phyloP scores from a whole-genome alignment of 1,140 invertebrate species.

The Sinella curviseta region DNA sequence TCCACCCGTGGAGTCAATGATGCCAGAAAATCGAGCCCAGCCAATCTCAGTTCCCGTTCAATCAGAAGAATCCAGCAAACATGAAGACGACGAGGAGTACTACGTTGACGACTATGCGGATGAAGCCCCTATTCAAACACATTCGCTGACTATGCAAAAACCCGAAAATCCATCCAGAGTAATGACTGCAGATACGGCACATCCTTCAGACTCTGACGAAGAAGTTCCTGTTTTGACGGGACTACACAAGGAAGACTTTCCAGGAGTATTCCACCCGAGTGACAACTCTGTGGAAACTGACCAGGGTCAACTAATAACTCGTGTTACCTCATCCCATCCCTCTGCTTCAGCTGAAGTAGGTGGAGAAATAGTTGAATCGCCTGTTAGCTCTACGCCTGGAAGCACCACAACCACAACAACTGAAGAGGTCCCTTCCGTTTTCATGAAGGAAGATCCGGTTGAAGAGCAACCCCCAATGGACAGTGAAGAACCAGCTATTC shows the following conservation, averaged over 20 bases:
- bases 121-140: neutral
- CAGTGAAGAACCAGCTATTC: neutral
- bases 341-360: too few relatives aligned
- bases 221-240: neutral
- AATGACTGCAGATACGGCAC: neutral
- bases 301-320: neutral
- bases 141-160: neutral
- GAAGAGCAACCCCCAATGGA: neutral
- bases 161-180: neutral
- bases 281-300: slow-evolving; percentile 3
- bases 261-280: neutral
- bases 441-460: neutral
- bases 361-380: too few relatives aligned
- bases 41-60: neutral
- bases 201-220: neutral
- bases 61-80: neutral
- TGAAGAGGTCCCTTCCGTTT: neutral
- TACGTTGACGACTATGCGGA: neutral
- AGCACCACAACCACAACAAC: neutral
- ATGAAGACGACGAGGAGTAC: neutral
- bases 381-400: neutral
- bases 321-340: neutral
- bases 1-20: neutral
- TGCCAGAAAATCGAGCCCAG: too few relatives aligned
- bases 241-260: neutral